A percentile compares a stretch with the other conserved stretches of the same genome.
These are phyloP conservation scores for Malacoraja senta DNA, from an alignment of 2,797 vertebrate genomes.

Conservation along the genomic window DNA sequence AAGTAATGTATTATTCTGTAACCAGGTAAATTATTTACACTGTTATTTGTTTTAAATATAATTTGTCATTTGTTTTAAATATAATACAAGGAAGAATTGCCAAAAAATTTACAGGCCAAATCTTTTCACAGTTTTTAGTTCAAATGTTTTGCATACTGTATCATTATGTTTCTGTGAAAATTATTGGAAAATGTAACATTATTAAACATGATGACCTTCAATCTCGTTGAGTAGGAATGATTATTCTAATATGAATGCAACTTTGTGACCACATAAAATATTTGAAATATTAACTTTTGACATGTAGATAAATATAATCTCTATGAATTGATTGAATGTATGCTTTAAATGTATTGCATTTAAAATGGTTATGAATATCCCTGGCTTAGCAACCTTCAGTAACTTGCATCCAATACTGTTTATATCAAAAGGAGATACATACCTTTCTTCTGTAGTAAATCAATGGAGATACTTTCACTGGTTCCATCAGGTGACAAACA, in stretches of 20 bases:
- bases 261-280: neutral
- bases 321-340: neutral
- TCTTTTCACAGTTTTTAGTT: neutral
- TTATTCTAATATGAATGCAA: neutral
- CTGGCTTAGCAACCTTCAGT: neutral
- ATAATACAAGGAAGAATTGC: neutral
- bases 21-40: neutral
- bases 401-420: neutral
- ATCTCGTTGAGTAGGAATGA: neutral
- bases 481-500: constrained; percentile 87
- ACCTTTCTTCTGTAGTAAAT: constrained; percentile 87
- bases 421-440: constrained; percentile 40
- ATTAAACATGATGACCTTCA: neutral
- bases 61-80: neutral
- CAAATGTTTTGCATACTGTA: neutral
- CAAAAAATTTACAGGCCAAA: neutral
- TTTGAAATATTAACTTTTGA: neutral
- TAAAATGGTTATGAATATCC: too few relatives aligned
- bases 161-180: neutral
- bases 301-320: neutral
- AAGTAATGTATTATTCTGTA: neutral
- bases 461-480: constrained; percentile 75
- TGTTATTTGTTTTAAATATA: neutral
- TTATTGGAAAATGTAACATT: neutral
- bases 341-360: neutral